A percentile compares a stretch with the other conserved stretches of the same genome.
Conservation (phyloP, 1,140 invertebrate genomes). For the Trachymyrmex cornetzi region DNA sequence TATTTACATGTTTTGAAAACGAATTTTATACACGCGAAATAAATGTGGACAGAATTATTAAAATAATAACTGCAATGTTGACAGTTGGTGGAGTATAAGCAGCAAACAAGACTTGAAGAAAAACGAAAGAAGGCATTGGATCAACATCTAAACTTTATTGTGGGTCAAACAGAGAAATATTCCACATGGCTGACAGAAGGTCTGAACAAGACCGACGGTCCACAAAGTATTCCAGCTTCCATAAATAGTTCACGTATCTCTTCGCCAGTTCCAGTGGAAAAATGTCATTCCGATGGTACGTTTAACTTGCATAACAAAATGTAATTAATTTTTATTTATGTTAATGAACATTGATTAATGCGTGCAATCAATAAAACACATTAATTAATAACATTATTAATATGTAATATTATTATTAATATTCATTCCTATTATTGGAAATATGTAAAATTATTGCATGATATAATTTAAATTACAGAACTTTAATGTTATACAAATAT, state of each 20-base stretch:
- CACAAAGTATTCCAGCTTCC: conserved; percentile 85
- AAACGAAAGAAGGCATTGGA: conserved; percentile 98
- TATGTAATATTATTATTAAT: too few relatives aligned
- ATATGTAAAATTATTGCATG: background rate
- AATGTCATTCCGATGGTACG: conserved; percentile 86
- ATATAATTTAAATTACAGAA: conserved; percentile 2
- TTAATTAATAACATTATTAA: conserved; percentile 17
- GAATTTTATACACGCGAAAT: background rate
- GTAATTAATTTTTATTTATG: conserved; percentile 2
- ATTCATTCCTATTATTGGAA: background rate
- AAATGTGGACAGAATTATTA: background rate
- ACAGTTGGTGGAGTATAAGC: conserved; percentile 97
- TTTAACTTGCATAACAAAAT: conserved; percentile 39
- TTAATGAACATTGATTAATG: background rate
- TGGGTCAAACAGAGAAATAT: conserved; percentile 99
- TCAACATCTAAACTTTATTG: conserved; percentile 99
- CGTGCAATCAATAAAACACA: background rate
- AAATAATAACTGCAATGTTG: conserved; percentile 1
- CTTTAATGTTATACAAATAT: background rate
- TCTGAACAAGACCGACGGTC: conserved; percentile 89
- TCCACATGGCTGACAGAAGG: conserved; percentile 95
- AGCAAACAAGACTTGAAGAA: conserved; percentile 96
- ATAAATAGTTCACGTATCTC: conserved; percentile 86
- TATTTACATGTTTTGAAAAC: background rate
- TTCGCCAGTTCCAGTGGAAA: conserved; percentile 81